Conservation (phyloP, 2,113 vertebrate genomes). For the Percina caprodes region DNA sequence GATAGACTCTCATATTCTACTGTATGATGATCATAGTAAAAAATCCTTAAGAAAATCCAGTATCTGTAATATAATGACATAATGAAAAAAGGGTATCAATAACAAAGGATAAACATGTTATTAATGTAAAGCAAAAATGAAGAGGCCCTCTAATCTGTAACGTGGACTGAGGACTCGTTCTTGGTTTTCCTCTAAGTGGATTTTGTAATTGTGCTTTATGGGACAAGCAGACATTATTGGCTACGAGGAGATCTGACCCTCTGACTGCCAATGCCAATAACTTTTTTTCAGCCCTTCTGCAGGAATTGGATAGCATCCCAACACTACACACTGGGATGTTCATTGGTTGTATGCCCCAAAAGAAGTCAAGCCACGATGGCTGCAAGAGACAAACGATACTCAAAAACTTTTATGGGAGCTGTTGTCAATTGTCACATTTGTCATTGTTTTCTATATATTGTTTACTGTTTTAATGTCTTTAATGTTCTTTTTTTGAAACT, state of each 20-base stretch:
- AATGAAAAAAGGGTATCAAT: background rate
- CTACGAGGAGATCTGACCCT: conserved; percentile 37
- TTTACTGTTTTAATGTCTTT: background rate
- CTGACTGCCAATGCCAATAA: conserved; percentile 28
- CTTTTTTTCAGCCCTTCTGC: conserved; percentile 35
- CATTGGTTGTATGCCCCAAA: background rate
- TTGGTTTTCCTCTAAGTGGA: conserved; percentile 23
- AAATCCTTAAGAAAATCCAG: background rate
- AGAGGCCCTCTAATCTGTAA: background rate
- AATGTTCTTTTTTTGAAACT: background rate
- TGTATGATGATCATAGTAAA: background rate
- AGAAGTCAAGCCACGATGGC: background rate
- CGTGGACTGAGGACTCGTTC: conserved; percentile 4
- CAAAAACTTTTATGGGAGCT: background rate
- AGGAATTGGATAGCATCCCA: conserved; percentile 41
- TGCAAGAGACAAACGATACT: conserved; percentile 10
- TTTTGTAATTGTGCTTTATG: conserved; percentile 36
- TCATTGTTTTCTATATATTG: background rate
- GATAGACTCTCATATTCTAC: background rate
- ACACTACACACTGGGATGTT: conserved; percentile 24
- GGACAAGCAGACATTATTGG: conserved; percentile 24
- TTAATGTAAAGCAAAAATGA: background rate
- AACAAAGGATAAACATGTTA: background rate
- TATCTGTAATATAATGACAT: background rate
- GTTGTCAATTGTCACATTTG: background rate